Evolutionary conservation across 2,797 vertebrate species (phyloP), one percentile per base, ranked within the genome.

Genomic region (Danio aesculapii): DNA sequence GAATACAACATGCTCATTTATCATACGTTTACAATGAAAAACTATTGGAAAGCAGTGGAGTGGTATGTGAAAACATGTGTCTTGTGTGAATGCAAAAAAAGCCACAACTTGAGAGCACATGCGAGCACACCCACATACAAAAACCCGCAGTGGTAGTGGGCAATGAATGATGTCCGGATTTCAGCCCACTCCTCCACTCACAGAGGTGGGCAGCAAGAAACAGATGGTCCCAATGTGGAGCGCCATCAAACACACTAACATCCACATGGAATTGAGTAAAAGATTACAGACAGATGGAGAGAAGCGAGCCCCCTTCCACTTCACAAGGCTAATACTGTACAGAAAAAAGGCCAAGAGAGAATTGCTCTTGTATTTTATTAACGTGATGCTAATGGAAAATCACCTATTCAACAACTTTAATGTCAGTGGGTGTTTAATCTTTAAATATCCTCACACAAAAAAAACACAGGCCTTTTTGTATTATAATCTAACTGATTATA

Each of bases 261-360:
- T 43, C 13, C 85, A 87, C 66, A 55, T 57, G 75, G 86, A 87
- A 86, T 81, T 79, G 78, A 79, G 84, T 79, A 85, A 85, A 84
- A 72, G 82, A 88, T 77, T 83, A 85, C 84, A 72, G 87, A 83
- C 73, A 84, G 72, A 88, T 79, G 59, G 87, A 84, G 62, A 74
- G 79, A 68, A 87, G 44, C 77, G 71, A 39, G 86, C 49, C 55
- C 79, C 61, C 58, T 57, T 78, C 67, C 59, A 19, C 66, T 66
- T 69, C 53, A 53, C 67, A 8, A 67, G 19, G n/a, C 30, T 46
- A 50, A 72, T 9, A 71, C 8, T 43, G 43, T 44, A 39, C 1
- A 52, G 39, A 87, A 73, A 61, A 63, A 21, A 55, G 19, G 68
- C 62, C 69, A 30, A 53, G 44, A 68, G 11, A 61, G 43, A 62